A percentile compares a stretch with the other conserved stretches of the same genome.
Conservation (phyloP, 2,113 vertebrate species). For the Embiotoca jacksoni region DNA sequence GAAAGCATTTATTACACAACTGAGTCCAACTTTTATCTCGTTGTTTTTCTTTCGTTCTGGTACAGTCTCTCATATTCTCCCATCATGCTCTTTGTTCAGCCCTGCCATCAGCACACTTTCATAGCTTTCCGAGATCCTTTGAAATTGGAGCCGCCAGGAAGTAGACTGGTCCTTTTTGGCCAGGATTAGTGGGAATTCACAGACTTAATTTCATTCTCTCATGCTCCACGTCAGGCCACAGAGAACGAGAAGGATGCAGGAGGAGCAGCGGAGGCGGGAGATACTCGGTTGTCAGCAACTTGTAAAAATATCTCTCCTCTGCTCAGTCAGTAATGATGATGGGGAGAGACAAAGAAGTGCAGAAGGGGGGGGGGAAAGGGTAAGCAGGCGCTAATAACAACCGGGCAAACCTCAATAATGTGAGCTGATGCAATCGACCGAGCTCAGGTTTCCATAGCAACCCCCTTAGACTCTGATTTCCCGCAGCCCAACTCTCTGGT, state of each 20-base stretch:
- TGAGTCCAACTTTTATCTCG: constrained; percentile 36
- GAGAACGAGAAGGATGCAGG: constrained; percentile 47
- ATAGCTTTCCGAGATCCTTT: constrained; percentile 37
- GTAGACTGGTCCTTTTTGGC: constrained; percentile 46
- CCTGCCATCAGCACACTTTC: constrained; percentile 28
- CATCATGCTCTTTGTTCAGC: constrained; percentile 34
- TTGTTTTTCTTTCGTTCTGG: constrained; percentile 12
- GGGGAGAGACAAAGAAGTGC: constrained; percentile 42
- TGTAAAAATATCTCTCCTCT: constrained; percentile 58
- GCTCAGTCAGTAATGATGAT: constrained; percentile 58
- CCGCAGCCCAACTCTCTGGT: constrained; percentile 24
- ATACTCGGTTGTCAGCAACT: constrained; percentile 55
- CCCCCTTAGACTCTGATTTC: constrained; percentile 45
- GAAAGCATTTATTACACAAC: constrained; percentile 71
- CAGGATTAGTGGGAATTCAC: constrained; percentile 62
- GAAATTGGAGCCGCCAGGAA: constrained; percentile 58
- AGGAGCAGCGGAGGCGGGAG: constrained; percentile 16
- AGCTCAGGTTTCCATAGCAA: constrained; percentile 70
- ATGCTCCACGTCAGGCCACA: constrained; percentile 69
- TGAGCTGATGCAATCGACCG: constrained; percentile 54
- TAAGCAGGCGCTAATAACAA: constrained; percentile 62
- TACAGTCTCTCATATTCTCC: constrained; percentile 29
- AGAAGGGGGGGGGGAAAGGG: constrained; percentile 23
- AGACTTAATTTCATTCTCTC: constrained; percentile 67
- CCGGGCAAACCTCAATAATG: constrained; percentile 59